These are phyloP conservation scores for Tetrax tetrax DNA, from an alignment of 2,113 vertebrate species.

Conservation along the genomic window DNA sequence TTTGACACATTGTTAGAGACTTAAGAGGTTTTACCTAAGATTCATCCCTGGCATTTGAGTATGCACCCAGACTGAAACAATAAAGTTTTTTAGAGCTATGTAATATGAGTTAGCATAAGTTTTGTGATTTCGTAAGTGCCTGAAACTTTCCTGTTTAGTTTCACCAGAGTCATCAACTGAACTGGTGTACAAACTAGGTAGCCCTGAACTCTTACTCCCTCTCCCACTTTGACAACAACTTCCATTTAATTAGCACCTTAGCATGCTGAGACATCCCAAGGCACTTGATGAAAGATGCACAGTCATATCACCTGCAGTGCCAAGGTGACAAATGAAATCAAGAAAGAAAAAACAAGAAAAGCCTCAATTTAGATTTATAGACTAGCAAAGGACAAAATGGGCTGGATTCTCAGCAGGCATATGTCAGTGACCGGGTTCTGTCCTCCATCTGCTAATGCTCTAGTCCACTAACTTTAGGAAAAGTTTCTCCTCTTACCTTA, in stretches of 20 bases:
- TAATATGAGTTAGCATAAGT: neutral
- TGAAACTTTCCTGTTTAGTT: slow-evolving; percentile 4
- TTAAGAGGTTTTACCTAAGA: neutral
- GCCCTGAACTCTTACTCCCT: slow-evolving; percentile 29
- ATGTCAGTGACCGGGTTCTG: neutral
- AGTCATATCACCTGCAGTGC: neutral
- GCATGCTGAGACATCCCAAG: slow-evolving; percentile 27
- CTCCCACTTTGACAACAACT: neutral
- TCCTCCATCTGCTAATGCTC: neutral
- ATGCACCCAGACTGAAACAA: neutral
- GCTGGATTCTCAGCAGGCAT: neutral
- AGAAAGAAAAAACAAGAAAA: neutral
- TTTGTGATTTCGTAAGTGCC: neutral
- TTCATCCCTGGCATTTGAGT: neutral
- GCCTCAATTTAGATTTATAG: neutral
- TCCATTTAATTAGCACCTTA: slow-evolving; percentile 59
- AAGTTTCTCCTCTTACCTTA: neutral
- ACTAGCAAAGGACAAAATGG: neutral
- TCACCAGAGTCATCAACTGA: neutral
- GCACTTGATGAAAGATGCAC: slow-evolving; percentile 12
- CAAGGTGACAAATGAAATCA: slow-evolving; percentile 43
- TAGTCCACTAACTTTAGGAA: neutral
- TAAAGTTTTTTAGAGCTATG: neutral
- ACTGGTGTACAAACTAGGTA: neutral
- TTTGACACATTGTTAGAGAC: neutral